Evolutionary conservation across 1,140 invertebrate genomes (phyloP), one percentile per base, ranked within the genome.

Genomic region (Sinonovacula constricta): DNA sequence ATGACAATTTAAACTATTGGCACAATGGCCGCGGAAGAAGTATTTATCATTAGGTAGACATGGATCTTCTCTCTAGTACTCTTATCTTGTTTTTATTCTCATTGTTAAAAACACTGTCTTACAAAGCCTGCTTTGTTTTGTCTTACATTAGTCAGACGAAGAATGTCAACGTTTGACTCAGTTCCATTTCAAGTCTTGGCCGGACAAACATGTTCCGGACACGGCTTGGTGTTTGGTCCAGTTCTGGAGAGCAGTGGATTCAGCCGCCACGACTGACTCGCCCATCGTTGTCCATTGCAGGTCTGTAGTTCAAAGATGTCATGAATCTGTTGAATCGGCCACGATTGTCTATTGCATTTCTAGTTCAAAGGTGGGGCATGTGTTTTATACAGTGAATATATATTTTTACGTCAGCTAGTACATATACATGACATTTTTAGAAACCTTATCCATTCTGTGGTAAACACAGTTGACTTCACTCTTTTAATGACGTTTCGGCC

Each of bases 171-270:
- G 39, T 76, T 84, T 94, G 0, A 91, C 91, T 22, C 94, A 94
- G 88, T 94, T 92, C 53, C 94, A 94, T 93, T 92, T 89, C 81
- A 91, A 89, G 3, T 86, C 87, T 36, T 94, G 94, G 94, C 93
- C 93, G 2, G 94, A 94, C 87, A 94, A 94, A 84, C 93, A 93
- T 36, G 92, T 93, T 22, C 94, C 94, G n/a, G 88, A 91, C 65
- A 90, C 92, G 57, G 92, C 93, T 1, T 92, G 93, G 79, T 90
- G 93, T 0, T 87, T 94, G 26, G 91, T 94, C n/a, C 90, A 92
- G 60, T 90, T 94, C 81, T 93, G 93, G 14, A 91, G 92, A 18
- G 92, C 93, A 86, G 91, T 94, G 26, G 36, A 18, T 5, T 31
- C 39, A 3, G n/a, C 28, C 26, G n/a, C 49, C 14, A 22, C 68